These are phyloP conservation scores for Sylvia borin DNA, from an alignment of 2,797 vertebrate species.

Conservation along the genomic window DNA sequence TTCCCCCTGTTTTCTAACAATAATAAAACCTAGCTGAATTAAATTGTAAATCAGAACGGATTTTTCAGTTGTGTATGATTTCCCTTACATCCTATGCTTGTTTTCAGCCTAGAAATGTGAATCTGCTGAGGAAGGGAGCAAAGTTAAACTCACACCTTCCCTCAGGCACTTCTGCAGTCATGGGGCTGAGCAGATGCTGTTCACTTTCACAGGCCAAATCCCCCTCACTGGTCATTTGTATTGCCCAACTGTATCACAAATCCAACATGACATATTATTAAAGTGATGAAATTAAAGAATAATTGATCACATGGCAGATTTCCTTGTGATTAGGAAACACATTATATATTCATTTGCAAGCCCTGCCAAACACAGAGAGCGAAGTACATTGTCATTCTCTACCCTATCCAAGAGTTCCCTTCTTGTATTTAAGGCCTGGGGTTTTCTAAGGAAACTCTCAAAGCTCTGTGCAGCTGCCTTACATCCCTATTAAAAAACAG, in stretches of 20 bases:
- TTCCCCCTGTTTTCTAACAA: background rate
- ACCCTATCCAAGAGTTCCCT: background rate
- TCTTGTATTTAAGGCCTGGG: background rate
- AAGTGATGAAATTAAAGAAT: background rate
- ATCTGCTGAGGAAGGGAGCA: background rate
- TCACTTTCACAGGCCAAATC: background rate
- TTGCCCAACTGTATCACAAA: background rate
- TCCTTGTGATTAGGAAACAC: background rate
- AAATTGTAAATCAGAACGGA: background rate
- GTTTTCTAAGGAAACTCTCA: slow-evolving; percentile 41
- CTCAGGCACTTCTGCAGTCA: background rate
- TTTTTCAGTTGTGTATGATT: background rate
- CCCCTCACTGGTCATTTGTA: background rate
- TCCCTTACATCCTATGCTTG: background rate
- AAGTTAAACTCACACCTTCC: background rate
- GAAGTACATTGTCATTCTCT: background rate
- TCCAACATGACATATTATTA: background rate
- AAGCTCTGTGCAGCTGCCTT: background rate
- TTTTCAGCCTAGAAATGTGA: background rate
- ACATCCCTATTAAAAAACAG: slow-evolving; percentile 32
- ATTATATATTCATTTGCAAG: background rate
- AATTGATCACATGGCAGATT: background rate
- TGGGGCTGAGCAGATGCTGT: background rate
- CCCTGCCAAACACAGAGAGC: background rate
- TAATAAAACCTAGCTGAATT: background rate